Evolutionary conservation across 2,797 vertebrate genomes (phyloP), one percentile per base, ranked within the genome.

Genomic region (Halcyon leucocephala): DNA sequence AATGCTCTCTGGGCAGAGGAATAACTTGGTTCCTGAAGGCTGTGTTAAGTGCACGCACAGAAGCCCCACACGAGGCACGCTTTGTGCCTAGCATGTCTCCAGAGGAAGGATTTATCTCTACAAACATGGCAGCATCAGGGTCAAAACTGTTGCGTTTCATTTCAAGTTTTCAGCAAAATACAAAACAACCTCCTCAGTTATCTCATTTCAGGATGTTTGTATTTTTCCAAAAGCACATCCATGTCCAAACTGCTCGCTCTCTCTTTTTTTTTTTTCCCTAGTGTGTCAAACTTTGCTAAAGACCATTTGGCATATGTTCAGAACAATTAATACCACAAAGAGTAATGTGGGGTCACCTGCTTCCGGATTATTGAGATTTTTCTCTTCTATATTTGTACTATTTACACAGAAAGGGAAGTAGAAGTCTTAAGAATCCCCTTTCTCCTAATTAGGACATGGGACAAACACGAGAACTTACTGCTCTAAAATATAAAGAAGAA

Each of bases 141-240:
- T 82, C 60, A 74, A 82, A 80, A 83, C 29, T 42, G 61, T 55
- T 77, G 10, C 1, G 1, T 57, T 92, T 95, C 6, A 78, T 92
- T 90, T 89, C 33, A 67, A 54, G 7, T 74, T 81, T 89, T 35
- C 72, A 91, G 48, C 10, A 78, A 76, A 95, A 91, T 42, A 80
- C 39, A 83, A 71, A 93, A 80, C 18, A 8, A 67, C 33, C 25
- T 94, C 37, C 29, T 71, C 54, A 41, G 29, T 76, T 91, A 91
- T 88, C 80, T 92, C 61, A 78, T 74, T 26, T 26, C 39, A 91
- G 72, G 46, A 93, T 92, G 88, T 88, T 89, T 91, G 69, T 55
- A 61, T 89, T 95, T 94, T 90, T 88, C 62, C 46, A 93, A 80
- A 89, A 92, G 41, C 14, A 57, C 64, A 65, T 2, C 6, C 41